Evolutionary conservation across 2,888 invertebrate genomes (phyloP).

Genomic region (Ichneumon xanthorius): DNA sequence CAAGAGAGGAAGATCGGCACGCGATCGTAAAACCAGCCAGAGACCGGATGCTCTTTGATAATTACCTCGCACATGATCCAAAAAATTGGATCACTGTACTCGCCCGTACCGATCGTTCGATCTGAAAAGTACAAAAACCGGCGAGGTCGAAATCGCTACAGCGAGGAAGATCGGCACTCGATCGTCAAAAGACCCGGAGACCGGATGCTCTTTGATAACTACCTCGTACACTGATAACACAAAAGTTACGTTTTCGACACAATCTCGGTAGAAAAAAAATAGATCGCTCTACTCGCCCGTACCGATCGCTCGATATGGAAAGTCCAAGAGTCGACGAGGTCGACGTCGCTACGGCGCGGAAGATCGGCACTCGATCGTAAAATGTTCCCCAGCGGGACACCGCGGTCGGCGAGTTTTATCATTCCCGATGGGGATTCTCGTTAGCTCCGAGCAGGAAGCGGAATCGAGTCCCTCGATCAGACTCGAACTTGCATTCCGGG

Average conservation of each 20-base stretch:
- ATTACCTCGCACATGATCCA: too few species aligned
- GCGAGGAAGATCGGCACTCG: slow-evolving; percentile 70
- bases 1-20: slow-evolving; percentile 68
- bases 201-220: not conserved
- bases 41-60: too few species aligned
- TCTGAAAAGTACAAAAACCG: slow-evolving; percentile 42
- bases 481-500: slow-evolving; percentile 68
- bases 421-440: slow-evolving; percentile 80
- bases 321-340: slow-evolving; percentile 13
- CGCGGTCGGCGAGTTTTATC: slow-evolving; percentile 77
- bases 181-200: slow-evolving; percentile 71
- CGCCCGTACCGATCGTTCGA: slow-evolving; percentile 54
- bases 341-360: slow-evolving; percentile 62
- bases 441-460: slow-evolving; percentile 79
- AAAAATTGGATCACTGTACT: not conserved
- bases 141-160: slow-evolving; percentile 45
- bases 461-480: slow-evolving; percentile 70
- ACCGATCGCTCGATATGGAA: slow-evolving; percentile 64
- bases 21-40: slow-evolving; percentile 78
- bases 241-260: not conserved
- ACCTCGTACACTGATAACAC: not conserved
- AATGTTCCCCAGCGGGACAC: slow-evolving; percentile 81
- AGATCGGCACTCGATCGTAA: slow-evolving; percentile 73
- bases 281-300: not conserved
- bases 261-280: not conserved